These are phyloP conservation scores for Spea multiplicata DNA, from an alignment of 2,113 vertebrate genomes.

Conservation along the genomic window DNA sequence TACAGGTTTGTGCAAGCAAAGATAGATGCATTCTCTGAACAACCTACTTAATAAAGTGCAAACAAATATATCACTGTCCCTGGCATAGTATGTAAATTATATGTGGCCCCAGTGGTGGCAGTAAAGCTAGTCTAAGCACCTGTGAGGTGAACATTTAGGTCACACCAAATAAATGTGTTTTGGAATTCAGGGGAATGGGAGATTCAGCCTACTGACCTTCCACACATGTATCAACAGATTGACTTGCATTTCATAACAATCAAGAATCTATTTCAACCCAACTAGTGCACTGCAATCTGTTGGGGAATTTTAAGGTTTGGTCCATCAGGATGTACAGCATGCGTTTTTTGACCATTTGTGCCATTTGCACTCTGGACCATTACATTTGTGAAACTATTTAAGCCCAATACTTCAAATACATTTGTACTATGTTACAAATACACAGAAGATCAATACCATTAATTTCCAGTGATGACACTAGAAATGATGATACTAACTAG, in stretches of 20 bases:
- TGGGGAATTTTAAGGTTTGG: too few species aligned
- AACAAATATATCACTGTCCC: conserved; percentile 37
- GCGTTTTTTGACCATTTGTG: too few species aligned
- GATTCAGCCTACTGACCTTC: background rate
- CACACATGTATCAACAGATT: background rate
- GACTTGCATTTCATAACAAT: background rate
- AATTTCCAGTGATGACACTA: too few species aligned
- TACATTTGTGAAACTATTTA: too few species aligned
- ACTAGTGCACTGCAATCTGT: too few species aligned
- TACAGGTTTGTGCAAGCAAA: conserved; percentile 6
- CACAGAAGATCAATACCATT: too few species aligned
- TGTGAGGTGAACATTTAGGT: conserved; percentile 43
- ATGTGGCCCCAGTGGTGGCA: conserved; percentile 30
- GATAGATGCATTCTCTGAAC: conserved; percentile 34
- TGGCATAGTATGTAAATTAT: conserved; percentile 30
- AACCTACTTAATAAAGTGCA: conserved; percentile 48
- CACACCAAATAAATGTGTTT: conserved; percentile 25
- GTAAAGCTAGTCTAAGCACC: conserved; percentile 33
- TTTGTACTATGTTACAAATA: too few species aligned
- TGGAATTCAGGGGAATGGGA: background rate
- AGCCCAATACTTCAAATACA: too few species aligned
- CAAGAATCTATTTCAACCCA: too few species aligned
- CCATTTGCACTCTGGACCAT: too few species aligned
- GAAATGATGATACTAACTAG: too few species aligned
- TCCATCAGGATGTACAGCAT: too few species aligned